These are phyloP conservation scores for Punctoribates punctum DNA, from an alignment of 2,888 invertebrate genomes.

Conservation along the genomic window DNA sequence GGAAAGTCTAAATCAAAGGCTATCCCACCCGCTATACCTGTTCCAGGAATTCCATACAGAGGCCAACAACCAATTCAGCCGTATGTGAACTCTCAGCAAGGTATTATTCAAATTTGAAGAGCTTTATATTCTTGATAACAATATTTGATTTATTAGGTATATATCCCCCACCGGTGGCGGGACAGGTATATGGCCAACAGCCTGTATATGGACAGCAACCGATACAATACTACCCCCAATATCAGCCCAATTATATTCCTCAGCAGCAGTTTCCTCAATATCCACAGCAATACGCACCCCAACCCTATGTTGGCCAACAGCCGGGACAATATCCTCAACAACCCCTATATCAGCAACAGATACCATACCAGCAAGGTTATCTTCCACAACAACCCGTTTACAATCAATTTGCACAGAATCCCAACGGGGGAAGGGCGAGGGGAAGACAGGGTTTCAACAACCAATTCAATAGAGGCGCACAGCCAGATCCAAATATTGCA, in stretches of 20 bases:
- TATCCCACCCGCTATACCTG: background rate
- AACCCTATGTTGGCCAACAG: background rate
- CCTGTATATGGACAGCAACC: constrained; percentile 4
- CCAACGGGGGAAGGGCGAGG: too few species aligned
- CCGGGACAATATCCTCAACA: background rate
- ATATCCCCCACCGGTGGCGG: background rate
- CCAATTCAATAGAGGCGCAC: too few species aligned
- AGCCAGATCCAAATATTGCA: constrained; percentile 9
- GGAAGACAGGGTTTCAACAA: too few species aligned
- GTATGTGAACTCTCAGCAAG: background rate
- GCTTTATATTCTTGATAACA: background rate
- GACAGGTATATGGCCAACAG: background rate
- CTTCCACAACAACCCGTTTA: background rate
- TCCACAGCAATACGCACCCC: background rate
- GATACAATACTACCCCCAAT: constrained; percentile 17
- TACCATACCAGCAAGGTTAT: background rate
- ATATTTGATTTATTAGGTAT: background rate
- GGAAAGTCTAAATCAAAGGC: background rate
- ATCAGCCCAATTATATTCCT: background rate
- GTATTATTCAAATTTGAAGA: background rate
- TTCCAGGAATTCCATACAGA: background rate
- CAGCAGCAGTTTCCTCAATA: constrained; percentile 5
- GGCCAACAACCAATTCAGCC: constrained; percentile 11
- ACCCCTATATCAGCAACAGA: background rate
- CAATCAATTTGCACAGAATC: too few species aligned